Percentiles rank a stretch among this genome's conserved stretches.
Evolutionary conservation across 2,113 vertebrate genomes (phyloP).

Genomic region (Aythya baeri): DNA sequence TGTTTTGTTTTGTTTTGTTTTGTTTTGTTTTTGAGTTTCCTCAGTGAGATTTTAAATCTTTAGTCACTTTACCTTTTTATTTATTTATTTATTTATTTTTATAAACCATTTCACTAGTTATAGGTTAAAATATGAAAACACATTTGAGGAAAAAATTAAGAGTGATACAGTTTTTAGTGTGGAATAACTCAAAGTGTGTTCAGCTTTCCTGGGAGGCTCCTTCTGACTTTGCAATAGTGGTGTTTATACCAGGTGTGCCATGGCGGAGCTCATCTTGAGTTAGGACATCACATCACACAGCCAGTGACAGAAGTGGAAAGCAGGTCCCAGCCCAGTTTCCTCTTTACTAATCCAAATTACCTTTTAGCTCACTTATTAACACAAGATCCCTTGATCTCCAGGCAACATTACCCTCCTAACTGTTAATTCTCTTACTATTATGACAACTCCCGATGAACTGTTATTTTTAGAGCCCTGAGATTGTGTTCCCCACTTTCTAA

Average conservation of each 20-base stretch:
- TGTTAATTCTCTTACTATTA: not conserved
- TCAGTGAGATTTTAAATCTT: not conserved
- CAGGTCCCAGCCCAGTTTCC: not conserved
- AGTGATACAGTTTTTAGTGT: not conserved
- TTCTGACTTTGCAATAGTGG: fast-evolving
- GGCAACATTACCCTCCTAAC: not conserved
- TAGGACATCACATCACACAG: not conserved
- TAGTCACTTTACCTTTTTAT: not conserved
- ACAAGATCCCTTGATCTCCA: not conserved
- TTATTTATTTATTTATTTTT: not conserved
- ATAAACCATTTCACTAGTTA: not conserved
- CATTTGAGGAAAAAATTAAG: not conserved
- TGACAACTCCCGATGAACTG: not conserved
- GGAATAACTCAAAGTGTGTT: not conserved
- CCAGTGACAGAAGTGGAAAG: not conserved
- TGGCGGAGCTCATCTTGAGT: not conserved
- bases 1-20: not conserved
- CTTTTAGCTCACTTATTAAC: not conserved
- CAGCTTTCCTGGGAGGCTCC: not conserved
- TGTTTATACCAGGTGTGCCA: not conserved
- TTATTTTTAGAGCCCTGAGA: not conserved
- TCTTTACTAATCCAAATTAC: not conserved
- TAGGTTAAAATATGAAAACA: fast-evolving
- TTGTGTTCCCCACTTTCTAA: not conserved
- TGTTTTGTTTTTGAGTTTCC: not conserved